phyloP scores from a whole-genome alignment of 2,797 vertebrate species.

The Morus bassanus region DNA sequence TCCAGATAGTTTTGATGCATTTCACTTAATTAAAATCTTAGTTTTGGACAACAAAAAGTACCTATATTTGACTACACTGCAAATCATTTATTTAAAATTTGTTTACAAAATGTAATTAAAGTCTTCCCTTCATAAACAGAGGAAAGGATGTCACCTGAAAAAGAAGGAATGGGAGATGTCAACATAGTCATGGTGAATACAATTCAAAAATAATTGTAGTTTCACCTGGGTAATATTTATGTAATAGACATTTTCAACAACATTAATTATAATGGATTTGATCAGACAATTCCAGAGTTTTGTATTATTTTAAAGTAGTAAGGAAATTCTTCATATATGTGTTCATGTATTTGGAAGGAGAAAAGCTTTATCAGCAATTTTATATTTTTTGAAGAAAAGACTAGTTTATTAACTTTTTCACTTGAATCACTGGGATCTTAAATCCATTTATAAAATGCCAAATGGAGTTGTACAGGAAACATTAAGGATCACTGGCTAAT shows the following conservation, averaged over 20 bases:
- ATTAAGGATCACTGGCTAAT: conserved; percentile 40
- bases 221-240: neutral
- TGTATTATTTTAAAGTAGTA: neutral
- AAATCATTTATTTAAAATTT: neutral
- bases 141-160: neutral
- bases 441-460: conserved; percentile 17
- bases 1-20: neutral
- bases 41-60: neutral
- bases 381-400: neutral
- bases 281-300: neutral
- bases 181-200: neutral
- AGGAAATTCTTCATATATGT: neutral
- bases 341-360: neutral
- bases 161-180: neutral
- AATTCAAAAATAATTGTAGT: neutral
- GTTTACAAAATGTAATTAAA: neutral
- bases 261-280: neutral
- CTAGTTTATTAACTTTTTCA: neutral
- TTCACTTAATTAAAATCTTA: neutral
- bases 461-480: neutral
- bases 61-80: neutral
- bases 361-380: neutral
- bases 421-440: conserved; percentile 1
- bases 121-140: neutral
- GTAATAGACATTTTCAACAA: neutral